phyloP scores from a whole-genome alignment of 2,797 vertebrate genomes.

The Coilia nasus region DNA sequence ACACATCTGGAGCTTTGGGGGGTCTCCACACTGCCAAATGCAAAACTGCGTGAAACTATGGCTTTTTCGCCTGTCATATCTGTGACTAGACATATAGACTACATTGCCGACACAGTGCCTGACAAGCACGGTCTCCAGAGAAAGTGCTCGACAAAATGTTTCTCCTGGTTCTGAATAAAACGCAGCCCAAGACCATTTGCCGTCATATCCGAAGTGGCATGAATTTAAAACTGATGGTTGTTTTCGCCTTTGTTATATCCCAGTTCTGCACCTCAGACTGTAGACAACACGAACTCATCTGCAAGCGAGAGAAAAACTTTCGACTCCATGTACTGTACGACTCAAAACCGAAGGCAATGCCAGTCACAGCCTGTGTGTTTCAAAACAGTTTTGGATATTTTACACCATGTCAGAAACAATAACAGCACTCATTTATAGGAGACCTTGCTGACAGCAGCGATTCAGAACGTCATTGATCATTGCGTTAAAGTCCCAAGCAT shows the following conservation, averaged over 20 bases:
- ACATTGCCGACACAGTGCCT: not conserved
- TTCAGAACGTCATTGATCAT: not conserved
- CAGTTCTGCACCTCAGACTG: no score
- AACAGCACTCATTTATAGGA: not conserved
- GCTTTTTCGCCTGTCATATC: not conserved
- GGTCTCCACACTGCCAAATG: conserved; percentile 53
- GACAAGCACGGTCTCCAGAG: not conserved
- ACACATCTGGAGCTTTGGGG: conserved; percentile 83
- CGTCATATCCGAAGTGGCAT: not conserved
- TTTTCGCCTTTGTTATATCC: no score
- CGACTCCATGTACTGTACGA: no score
- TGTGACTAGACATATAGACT: not conserved
- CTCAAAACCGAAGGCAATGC: no score
- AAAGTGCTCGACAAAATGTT: conserved; percentile 5
- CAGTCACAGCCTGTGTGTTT: no score
- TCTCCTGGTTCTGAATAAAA: not conserved
- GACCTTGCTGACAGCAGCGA: not conserved
- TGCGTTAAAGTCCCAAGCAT: not conserved
- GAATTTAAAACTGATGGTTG: not conserved
- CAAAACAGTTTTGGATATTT: no score
- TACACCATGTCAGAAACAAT: no score
- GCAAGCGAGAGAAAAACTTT: no score
- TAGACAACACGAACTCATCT: no score
- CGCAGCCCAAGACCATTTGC: not conserved
- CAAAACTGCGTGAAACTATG: conserved; percentile 30